phyloP scores from a whole-genome alignment of 2,888 invertebrate species.

The Trissoscelio sp. region DNA sequence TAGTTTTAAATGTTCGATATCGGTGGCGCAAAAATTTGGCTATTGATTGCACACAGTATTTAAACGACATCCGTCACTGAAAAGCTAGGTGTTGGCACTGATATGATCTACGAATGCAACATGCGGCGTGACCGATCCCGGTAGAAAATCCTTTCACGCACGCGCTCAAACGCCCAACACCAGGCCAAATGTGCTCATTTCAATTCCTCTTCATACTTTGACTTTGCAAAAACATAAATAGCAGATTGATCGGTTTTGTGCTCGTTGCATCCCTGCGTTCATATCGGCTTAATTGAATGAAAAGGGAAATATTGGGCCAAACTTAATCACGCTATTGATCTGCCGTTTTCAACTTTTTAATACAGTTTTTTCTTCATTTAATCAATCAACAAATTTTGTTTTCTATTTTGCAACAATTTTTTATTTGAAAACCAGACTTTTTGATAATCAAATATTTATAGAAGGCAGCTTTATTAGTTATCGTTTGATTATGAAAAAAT shows the following conservation, averaged over 20 bases:
- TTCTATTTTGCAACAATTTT: background rate
- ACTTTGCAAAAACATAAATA: constrained; percentile 53
- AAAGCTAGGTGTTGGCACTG: constrained; percentile 70
- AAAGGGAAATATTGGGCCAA: constrained; percentile 30
- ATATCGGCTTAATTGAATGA: constrained; percentile 49
- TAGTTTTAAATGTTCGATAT: constrained; percentile 7
- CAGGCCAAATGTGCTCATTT: constrained; percentile 49
- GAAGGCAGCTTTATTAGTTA: too few relatives aligned
- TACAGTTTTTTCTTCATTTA: background rate
- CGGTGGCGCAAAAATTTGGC: constrained; percentile 23
- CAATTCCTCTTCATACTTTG: constrained; percentile 51
- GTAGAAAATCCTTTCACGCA: constrained; percentile 65
- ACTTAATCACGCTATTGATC: constrained; percentile 52
- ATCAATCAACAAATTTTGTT: background rate
- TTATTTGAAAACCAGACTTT: background rate
- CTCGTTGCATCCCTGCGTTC: constrained; percentile 22
- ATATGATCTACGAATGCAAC: constrained; percentile 69
- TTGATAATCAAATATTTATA: too few relatives aligned
- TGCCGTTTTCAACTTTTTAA: constrained; percentile 11
- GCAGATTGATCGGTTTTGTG: constrained; percentile 41
- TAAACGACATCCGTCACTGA: constrained; percentile 58
- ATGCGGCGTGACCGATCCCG: constrained; percentile 63
- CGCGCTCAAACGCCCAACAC: constrained; percentile 33
- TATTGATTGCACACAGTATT: constrained; percentile 39
- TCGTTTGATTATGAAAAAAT: too few relatives aligned